Conservation (phyloP, 2,888 invertebrate genomes). For the Dolichopus griseipennis region DNA sequence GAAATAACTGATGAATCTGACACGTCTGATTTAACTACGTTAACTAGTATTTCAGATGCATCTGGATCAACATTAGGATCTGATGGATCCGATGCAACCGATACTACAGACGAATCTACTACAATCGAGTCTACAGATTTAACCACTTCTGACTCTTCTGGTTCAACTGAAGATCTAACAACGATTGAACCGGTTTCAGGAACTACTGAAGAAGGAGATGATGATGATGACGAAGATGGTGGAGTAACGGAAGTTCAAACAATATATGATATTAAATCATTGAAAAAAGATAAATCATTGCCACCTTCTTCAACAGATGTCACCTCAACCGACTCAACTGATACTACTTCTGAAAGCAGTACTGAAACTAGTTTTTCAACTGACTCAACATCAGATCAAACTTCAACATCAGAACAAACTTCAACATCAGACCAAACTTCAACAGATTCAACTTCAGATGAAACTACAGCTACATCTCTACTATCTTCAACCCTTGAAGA, state of each 20-base stretch:
- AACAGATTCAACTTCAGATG: background rate
- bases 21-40: background rate
- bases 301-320: background rate
- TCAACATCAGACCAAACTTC: slow-evolving; percentile 12
- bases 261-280: too few species aligned
- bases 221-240: background rate
- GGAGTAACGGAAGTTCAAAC: slow-evolving; percentile 2
- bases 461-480: slow-evolving; percentile 14
- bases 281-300: too few species aligned
- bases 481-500: background rate
- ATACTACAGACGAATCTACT: background rate
- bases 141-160: background rate
- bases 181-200: background rate
- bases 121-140: background rate
- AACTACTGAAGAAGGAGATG: background rate
- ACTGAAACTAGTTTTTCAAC: slow-evolving; percentile 14
- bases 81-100: background rate
- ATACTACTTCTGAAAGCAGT: slow-evolving; percentile 23
- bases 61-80: background rate
- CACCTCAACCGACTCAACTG: slow-evolving; percentile 4
- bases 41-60: background rate
- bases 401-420: background rate
- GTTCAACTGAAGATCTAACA: slow-evolving; percentile 14
- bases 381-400: slow-evolving; percentile 8
- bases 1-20: background rate